Percentiles rank a stretch among this genome's conserved stretches.
These are phyloP conservation scores for Vultur gryphus DNA, from an alignment of 2,797 vertebrate genomes.

Conservation along the genomic window DNA sequence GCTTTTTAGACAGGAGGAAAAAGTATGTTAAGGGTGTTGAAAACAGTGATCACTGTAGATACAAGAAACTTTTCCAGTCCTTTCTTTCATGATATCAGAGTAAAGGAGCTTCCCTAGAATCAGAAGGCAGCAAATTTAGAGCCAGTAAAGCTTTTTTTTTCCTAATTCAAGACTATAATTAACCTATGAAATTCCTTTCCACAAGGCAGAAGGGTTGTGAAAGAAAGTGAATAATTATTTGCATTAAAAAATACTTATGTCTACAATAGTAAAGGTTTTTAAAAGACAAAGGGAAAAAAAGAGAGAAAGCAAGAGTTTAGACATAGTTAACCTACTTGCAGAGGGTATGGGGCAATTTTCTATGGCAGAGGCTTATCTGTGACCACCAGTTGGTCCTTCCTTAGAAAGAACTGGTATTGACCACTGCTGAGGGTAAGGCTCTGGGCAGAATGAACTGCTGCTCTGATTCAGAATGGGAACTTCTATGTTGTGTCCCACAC, in stretches of 20 bases:
- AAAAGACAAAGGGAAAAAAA: not conserved
- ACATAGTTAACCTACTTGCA: not conserved
- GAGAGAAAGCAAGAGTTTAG: not conserved
- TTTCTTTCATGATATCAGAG: not conserved
- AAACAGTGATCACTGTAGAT: not conserved
- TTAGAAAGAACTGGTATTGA: not conserved
- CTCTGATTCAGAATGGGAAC: not conserved
- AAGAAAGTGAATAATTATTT: not conserved
- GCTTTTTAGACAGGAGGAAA: not conserved
- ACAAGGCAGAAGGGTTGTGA: not conserved
- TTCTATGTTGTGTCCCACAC: not conserved
- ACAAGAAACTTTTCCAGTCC: not conserved
- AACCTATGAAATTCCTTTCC: not conserved
- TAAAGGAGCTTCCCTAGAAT: not conserved
- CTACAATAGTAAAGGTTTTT: not conserved
- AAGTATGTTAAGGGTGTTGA: not conserved
- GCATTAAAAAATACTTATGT: not conserved
- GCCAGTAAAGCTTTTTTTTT: not conserved
- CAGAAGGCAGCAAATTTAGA: not conserved
- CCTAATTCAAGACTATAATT: not conserved
- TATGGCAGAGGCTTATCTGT: not conserved
- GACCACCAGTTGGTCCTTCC: not conserved
- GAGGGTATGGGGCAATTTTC: not conserved
- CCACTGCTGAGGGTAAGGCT: not conserved
- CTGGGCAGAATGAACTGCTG: not conserved